phyloP scores from a whole-genome alignment of 2,797 vertebrate genomes.

The Chelmon rostratus region DNA sequence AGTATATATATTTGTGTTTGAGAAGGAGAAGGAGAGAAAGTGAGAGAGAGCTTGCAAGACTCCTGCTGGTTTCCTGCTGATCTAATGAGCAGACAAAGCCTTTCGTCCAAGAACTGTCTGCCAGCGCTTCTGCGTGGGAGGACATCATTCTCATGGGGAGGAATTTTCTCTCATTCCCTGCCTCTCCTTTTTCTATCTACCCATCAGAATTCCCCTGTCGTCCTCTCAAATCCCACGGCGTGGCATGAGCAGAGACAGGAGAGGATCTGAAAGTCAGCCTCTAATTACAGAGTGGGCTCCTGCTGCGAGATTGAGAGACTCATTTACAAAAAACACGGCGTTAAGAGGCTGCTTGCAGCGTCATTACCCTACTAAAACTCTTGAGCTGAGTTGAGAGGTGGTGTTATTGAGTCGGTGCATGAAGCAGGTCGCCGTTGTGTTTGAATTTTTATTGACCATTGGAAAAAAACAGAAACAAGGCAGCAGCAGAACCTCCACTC shows the following conservation, averaged over 20 bases:
- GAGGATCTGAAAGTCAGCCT: slow-evolving; percentile 55
- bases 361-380: slow-evolving; percentile 26
- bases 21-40: not conserved
- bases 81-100: slow-evolving; percentile 68
- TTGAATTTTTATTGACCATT: slow-evolving; percentile 30
- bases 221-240: slow-evolving; percentile 44
- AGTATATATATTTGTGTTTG: slow-evolving; percentile 13
- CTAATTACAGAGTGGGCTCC: slow-evolving; percentile 66
- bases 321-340: slow-evolving; percentile 41
- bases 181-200: slow-evolving; percentile 37
- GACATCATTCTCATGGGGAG: slow-evolving; percentile 58
- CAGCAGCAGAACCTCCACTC: slow-evolving; percentile 1
- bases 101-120: slow-evolving; percentile 56
- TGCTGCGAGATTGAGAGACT: slow-evolving; percentile 67
- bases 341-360: slow-evolving; percentile 54
- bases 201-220: slow-evolving; percentile 51
- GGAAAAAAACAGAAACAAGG: slow-evolving; percentile 9
- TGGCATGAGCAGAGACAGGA: slow-evolving; percentile 49
- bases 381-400: slow-evolving; percentile 22
- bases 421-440: slow-evolving; percentile 31
- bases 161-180: slow-evolving; percentile 54
- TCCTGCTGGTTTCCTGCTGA: slow-evolving; percentile 54
- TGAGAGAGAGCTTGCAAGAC: slow-evolving; percentile 23
- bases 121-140: slow-evolving; percentile 51
- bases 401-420: slow-evolving; percentile 5